phyloP scores from a whole-genome alignment of 2,888 invertebrate species.

The Netelia inedita region DNA sequence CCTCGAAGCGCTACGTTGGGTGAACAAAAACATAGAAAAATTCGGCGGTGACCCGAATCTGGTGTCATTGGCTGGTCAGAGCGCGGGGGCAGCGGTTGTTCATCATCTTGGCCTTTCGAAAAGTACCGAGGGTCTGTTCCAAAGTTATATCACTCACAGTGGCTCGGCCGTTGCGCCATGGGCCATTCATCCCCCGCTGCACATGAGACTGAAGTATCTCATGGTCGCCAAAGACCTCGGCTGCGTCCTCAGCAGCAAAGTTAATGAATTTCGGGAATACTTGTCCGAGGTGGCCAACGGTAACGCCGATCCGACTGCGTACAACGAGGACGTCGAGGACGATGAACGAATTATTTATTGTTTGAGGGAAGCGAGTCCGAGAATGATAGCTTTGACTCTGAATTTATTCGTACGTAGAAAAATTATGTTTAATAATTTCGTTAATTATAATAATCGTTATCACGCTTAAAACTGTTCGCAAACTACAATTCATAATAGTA shows the following conservation, averaged over 20 bases:
- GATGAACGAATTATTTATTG: slow-evolving; percentile 62
- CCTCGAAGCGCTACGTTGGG: slow-evolving; percentile 78
- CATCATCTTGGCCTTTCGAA: slow-evolving; percentile 77
- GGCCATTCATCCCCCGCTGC: slow-evolving; percentile 67
- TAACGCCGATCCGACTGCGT: slow-evolving; percentile 26
- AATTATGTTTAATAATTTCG: not conserved
- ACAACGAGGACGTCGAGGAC: slow-evolving; percentile 50
- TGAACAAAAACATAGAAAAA: slow-evolving; percentile 77
- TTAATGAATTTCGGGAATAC: slow-evolving; percentile 47
- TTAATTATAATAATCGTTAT: not conserved
- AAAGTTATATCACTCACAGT: slow-evolving; percentile 78
- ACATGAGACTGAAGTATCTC: slow-evolving; percentile 72
- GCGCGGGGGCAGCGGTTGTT: slow-evolving; percentile 74
- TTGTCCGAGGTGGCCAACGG: slow-evolving; percentile 9
- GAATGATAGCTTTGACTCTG: slow-evolving; percentile 43
- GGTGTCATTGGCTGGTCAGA: slow-evolving; percentile 79
- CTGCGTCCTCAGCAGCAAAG: slow-evolving; percentile 64
- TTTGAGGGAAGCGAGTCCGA: slow-evolving; percentile 32
- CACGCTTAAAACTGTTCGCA: not conserved
- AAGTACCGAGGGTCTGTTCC: slow-evolving; percentile 79
- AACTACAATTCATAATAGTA: not conserved
- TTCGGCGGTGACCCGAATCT: slow-evolving; percentile 78
- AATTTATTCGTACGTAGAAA: slow-evolving; percentile 61
- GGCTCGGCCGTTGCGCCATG: slow-evolving; percentile 72
- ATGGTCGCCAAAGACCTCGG: slow-evolving; percentile 71